Base-by-base conservation (phyloP, 2,113 vertebrate species). In the Periophthalmodon schlosseri region DNA sequence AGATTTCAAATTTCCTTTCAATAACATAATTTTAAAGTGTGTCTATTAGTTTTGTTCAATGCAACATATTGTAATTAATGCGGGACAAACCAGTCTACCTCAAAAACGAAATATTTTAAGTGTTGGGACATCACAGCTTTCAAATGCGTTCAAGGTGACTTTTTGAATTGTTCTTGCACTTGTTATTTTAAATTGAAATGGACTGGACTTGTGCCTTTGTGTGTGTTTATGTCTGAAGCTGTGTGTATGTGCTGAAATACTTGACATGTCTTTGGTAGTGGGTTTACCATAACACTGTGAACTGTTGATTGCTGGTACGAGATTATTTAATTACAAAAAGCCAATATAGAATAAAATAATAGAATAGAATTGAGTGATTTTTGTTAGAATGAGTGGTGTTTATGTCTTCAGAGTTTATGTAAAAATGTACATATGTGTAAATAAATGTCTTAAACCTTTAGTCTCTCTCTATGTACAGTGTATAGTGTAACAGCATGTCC, bases 281-380 rank as follows among this genome's bases (percentile, higher is more conserved):
- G 77, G 85, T 91, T 85, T 90, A 84, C 75, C 80, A 77, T 65
- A 79, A 90, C 86, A 90, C 91, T 93, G 91, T 93, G 92, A 93
- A 92, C 75, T 81, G 65, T 83, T 14, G 21, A 58, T 14, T 91
- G 86, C 86, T 90, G 92, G 92, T 94, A 94, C 91, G 69, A 84
- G 49, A 71, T 58, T 75, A 39, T 76, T 91, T 73, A 89, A 88
- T 87, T 88, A 88, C 49, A 68, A 12, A 15, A 69, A 2, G 34
- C 11, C 63, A 69, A 13, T 14, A 61, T 80, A 70, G 80, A 68
- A 18, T 13, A 20, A 34, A 70, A 63, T 76, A 5, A 80, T 71
- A 49, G 68, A 5, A 80, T 71, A 49, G 68, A 69, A 3, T 11
- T 58, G 13, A 71, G 69, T 70, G 54, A 79, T 66, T 47, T 52